phyloP scores from a whole-genome alignment of 1,140 invertebrate species.

The Ceratina australensis region DNA sequence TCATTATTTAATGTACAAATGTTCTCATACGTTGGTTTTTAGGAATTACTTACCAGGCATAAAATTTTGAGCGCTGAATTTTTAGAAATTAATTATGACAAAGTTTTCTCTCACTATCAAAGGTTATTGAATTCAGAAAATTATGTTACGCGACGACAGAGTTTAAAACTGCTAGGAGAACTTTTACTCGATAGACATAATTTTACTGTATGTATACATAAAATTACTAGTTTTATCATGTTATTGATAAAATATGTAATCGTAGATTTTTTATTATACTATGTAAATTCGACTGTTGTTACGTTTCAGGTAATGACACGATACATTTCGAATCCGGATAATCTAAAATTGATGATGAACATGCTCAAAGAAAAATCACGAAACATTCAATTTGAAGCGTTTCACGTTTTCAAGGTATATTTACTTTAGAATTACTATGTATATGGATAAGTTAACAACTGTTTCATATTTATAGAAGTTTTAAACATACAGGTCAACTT shows the following conservation, averaged over 20 bases:
- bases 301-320: conserved; percentile 94
- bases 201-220: conserved; percentile 95
- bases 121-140: conserved; percentile 98
- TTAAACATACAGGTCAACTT: too few relatives aligned
- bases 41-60: conserved; percentile 99
- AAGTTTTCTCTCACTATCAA: conserved; percentile 98
- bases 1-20: conserved; percentile 46
- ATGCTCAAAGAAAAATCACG: conserved; percentile 99
- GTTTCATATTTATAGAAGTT: too few relatives aligned
- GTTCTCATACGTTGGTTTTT: conserved; percentile 51
- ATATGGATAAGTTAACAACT: too few relatives aligned
- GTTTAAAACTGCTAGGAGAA: conserved; percentile 98
- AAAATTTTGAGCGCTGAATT: conserved; percentile 99
- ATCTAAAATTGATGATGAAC: conserved; percentile 99
- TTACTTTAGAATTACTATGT: not conserved
- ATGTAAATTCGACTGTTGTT: conserved; percentile 18
- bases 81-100: conserved; percentile 99
- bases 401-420: conserved; percentile 99
- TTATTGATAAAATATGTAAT: conserved; percentile 13
- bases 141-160: conserved; percentile 98
- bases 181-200: conserved; percentile 98
- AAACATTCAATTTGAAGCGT: conserved; percentile 99
- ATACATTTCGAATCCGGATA: conserved; percentile 99
- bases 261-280: conserved; percentile 8
- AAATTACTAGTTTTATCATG: conserved; percentile 30